Base-by-base conservation (phyloP, 2,797 vertebrate species). In the Calcarius lapponicus region DNA sequence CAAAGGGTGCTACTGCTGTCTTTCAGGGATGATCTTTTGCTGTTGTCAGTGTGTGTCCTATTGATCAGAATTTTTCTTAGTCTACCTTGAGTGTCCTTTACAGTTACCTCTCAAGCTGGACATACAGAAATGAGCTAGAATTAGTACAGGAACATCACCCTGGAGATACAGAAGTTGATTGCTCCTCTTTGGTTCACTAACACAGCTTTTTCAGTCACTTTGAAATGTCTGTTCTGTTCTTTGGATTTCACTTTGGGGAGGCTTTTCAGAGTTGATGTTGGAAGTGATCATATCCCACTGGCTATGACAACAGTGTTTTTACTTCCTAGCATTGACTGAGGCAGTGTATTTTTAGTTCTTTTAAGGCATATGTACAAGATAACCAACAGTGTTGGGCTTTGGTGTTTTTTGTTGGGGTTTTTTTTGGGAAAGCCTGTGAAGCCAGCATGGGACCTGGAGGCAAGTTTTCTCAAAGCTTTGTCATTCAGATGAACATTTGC, bases 281-380 rank as follows among this genome's bases (percentile, higher is more conserved):
- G 47, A 96, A 90, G 40, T 53, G 67, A 54, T 93, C 14, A 5
- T 76, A 60, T 80, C 76, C 86, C 61, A 57, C 80, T 78, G 93
- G 21, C 32, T 70, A 19, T 80, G 17, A 70, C 85, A 90, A 34
- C 40, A 62, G 11, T 78, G 76, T 22, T 92, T 90, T 91, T 82
- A 22, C 40, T 40, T 71, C 26, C 36, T 91, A 20, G 12, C 14
- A 7, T 40, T 0, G 3, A 62, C 28, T 80, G 81, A 91, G 14
- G 40, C 51, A 53, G 56, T 62, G 6, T 85, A 92, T 90, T 95
- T 95, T 88, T 95, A 85, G 90, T 48, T 93, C 64, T 80, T 85
- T 91, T 66, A 74, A 88, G 72, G 34, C 20, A 20, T 32, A 18
- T 0, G 2, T 85, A 36, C 24, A 53, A 56, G 82, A 43, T 56